phyloP scores from a whole-genome alignment of 2,797 vertebrate species.

The Choloepus didactylus region DNA sequence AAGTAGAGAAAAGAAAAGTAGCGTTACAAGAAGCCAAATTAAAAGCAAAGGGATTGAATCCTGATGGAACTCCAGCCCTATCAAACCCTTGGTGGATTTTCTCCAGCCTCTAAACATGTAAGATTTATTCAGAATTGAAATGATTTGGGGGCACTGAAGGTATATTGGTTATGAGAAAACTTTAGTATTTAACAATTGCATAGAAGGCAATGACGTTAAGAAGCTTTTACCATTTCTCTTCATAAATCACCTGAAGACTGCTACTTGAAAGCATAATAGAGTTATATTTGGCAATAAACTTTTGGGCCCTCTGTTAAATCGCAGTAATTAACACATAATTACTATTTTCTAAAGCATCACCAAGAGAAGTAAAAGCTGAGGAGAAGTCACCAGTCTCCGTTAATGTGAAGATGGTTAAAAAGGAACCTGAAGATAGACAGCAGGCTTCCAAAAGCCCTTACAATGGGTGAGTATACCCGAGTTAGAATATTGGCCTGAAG shows the following conservation, averaged over 20 bases:
- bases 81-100: constrained; percentile 96
- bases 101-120: constrained; percentile 97
- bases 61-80: constrained; percentile 98
- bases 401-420: constrained; percentile 93
- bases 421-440: constrained; percentile 94
- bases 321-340: background rate
- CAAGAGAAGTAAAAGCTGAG: constrained; percentile 94
- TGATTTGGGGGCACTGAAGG: background rate
- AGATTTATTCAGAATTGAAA: constrained; percentile 77
- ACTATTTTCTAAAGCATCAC: constrained; percentile 90
- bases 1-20: constrained; percentile 97
- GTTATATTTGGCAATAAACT: background rate
- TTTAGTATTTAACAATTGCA: background rate
- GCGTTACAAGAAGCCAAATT: constrained; percentile 97
- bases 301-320: background rate
- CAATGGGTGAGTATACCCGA: constrained; percentile 92
- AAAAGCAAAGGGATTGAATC: constrained; percentile 98
- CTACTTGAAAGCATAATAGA: background rate
- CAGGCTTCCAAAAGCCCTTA: constrained; percentile 97
- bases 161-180: background rate
- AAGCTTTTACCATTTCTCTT: background rate
- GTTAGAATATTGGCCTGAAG: background rate
- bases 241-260: background rate
- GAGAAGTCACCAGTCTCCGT: constrained; percentile 94
- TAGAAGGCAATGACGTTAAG: background rate